Evolutionary conservation across 1,140 invertebrate species (phyloP).

Genomic region (Drosophila miranda): DNA sequence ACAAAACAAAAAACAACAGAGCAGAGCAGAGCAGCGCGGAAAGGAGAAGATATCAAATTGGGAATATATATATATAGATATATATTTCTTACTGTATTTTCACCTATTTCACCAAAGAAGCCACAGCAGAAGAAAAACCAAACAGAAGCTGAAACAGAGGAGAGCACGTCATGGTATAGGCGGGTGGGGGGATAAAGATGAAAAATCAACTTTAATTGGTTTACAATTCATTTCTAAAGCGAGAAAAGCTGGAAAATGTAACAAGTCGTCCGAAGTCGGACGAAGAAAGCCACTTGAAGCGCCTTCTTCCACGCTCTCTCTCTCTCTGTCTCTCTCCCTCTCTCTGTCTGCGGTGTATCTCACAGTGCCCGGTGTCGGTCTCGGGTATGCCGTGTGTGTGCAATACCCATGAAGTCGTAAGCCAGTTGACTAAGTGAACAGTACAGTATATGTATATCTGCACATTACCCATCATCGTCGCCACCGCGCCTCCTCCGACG

Average conservation of each 20-base stretch:
- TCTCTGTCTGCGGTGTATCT: neutral
- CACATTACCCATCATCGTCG: constrained; percentile 22
- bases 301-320: constrained; percentile 12
- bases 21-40: neutral
- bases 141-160: constrained; percentile 5
- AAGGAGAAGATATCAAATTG: constrained; percentile 21
- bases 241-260: constrained; percentile 74
- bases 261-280: constrained; percentile 59
- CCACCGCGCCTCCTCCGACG: constrained; percentile 18
- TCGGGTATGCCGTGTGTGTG: constrained; percentile 28
- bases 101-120: constrained; percentile 61
- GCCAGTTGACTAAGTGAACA: constrained; percentile 61
- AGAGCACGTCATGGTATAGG: too few relatives aligned
- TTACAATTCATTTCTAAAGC: constrained; percentile 74
- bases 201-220: constrained; percentile 77
- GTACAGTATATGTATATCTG: constrained; percentile 19
- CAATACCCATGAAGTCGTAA: constrained; percentile 73
- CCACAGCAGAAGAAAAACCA: constrained; percentile 19
- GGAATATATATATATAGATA: constrained; percentile 18
- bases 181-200: constrained; percentile 42
- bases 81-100: constrained; percentile 65
- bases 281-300: constrained; percentile 60
- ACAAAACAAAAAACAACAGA: constrained; percentile 32
- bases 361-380: neutral
- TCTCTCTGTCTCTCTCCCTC: neutral